Percentiles rank a stretch among this genome's conserved stretches.
Evolutionary conservation across 2,113 vertebrate genomes (phyloP).

Genomic region (Cyanistes caeruleus): DNA sequence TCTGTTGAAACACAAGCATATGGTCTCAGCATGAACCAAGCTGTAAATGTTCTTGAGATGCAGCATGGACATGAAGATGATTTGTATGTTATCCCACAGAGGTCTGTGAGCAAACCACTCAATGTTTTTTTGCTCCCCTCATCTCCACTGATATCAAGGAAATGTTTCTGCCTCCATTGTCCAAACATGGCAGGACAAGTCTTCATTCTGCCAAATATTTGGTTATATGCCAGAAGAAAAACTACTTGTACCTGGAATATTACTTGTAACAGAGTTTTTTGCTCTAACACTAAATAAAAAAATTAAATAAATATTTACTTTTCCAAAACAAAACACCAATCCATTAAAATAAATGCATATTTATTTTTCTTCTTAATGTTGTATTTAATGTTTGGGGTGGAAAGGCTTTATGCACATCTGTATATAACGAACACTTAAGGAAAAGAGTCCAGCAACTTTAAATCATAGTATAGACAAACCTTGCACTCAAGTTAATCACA

Average conservation of each 20-base stretch:
- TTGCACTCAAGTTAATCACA: conserved; percentile 41
- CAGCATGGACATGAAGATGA: background rate
- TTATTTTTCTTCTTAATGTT: background rate
- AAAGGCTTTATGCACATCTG: background rate
- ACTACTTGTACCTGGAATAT: background rate
- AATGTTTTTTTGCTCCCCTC: background rate
- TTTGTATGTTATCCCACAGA: background rate
- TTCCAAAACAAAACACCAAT: background rate
- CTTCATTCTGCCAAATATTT: background rate
- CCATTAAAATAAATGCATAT: background rate
- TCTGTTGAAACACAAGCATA: background rate
- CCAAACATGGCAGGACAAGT: background rate
- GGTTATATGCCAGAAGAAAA: background rate
- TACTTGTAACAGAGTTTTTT: background rate
- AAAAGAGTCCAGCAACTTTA: background rate
- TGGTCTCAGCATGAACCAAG: background rate
- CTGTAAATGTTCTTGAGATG: background rate
- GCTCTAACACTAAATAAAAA: background rate
- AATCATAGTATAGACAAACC: background rate
- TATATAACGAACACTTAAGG: background rate
- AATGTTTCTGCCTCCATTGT: background rate
- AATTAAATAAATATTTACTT: background rate
- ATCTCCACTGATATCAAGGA: background rate
- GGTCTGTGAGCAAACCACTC: background rate
- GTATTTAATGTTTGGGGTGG: background rate